phyloP scores from a whole-genome alignment of 2,113 vertebrate species.

The Bufo gargarizans region DNA sequence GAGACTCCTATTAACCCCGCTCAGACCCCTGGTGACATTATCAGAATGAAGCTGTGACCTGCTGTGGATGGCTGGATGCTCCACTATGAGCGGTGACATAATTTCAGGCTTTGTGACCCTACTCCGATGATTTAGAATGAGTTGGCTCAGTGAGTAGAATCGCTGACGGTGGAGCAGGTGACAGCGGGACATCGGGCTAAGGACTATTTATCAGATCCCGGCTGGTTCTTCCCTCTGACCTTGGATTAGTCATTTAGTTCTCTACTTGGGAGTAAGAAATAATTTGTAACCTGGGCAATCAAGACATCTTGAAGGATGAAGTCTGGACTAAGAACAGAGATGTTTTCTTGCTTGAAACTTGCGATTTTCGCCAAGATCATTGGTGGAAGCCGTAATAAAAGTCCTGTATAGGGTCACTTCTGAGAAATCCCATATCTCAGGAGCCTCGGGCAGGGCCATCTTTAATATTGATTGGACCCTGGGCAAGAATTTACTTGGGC shows the following conservation, averaged over 20 bases:
- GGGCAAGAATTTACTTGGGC: no score
- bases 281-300: not conserved
- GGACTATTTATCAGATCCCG: slow-evolving; percentile 2
- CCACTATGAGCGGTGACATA: not conserved
- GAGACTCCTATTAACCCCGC: slow-evolving; percentile 20
- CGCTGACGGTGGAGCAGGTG: not conserved
- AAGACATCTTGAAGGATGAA: not conserved
- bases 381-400: no score
- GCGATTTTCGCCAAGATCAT: no score
- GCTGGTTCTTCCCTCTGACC: not conserved
- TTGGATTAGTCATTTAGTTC: not conserved
- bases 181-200: not conserved
- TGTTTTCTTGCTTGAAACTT: not conserved
- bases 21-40: not conserved
- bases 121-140: not conserved
- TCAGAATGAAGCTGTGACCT: slow-evolving; percentile 16
- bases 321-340: not conserved
- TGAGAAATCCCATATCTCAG: no score
- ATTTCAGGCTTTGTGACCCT: not conserved
- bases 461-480: no score
- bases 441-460: no score
- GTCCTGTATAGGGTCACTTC: no score
- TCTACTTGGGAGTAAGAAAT: not conserved
- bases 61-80: slow-evolving; percentile 4
- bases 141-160: not conserved